These are phyloP conservation scores for Microcebus jonahi DNA, from an alignment of 2,113 vertebrate genomes.

Conservation along the genomic window DNA sequence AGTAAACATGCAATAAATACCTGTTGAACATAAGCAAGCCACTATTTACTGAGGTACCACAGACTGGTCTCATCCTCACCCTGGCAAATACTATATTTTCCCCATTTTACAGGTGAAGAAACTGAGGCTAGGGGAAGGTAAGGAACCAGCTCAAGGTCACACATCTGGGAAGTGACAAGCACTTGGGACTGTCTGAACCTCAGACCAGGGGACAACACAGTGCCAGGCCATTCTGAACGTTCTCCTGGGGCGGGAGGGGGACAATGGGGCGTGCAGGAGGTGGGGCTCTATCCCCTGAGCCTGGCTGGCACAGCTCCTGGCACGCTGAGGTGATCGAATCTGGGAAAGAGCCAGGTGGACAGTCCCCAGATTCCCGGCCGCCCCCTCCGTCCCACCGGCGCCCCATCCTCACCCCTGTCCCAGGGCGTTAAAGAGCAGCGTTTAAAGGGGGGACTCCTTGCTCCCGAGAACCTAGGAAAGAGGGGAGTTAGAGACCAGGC, in stretches of 20 bases:
- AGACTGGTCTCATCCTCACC: neutral
- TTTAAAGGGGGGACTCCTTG: neutral
- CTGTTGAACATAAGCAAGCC: slow-evolving; percentile 62
- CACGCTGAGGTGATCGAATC: neutral
- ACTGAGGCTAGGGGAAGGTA: slow-evolving; percentile 3
- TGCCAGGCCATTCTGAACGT: neutral
- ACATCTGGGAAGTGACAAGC: neutral
- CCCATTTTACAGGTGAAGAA: slow-evolving; percentile 54
- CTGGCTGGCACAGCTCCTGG: neutral
- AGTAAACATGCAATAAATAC: slow-evolving; percentile 34
- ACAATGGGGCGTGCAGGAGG: neutral
- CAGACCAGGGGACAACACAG: neutral
- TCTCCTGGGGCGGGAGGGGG: neutral
- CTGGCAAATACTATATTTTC: neutral
- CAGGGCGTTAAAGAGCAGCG: neutral
- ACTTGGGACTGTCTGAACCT: neutral
- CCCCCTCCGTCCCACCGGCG: neutral
- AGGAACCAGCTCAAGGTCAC: slow-evolving; percentile 26
- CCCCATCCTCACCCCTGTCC: slow-evolving; percentile 12
- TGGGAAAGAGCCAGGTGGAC: neutral
- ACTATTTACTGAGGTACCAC: neutral
- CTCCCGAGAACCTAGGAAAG: neutral
- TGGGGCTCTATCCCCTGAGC: neutral
- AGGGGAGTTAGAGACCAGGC: slow-evolving; percentile 52
- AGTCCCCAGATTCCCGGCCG: neutral